Conservation (phyloP, 1,140 invertebrate species). For the Habropoda laboriosa region DNA sequence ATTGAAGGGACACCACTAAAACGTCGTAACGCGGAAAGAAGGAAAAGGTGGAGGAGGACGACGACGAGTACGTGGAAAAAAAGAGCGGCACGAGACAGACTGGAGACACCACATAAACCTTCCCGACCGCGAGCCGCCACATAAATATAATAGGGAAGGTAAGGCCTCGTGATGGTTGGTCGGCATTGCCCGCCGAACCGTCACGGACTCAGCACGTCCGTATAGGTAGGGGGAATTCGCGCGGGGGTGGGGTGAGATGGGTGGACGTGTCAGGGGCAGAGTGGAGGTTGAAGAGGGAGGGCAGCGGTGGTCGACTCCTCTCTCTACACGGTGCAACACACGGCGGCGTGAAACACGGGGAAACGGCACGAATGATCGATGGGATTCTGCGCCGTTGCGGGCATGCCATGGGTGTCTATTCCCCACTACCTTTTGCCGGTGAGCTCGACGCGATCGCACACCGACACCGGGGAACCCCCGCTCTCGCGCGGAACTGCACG, state of each 20-base stretch:
- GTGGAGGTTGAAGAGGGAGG: conserved; percentile 58
- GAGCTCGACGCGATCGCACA: conserved; percentile 46
- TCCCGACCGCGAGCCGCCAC: conserved; percentile 77
- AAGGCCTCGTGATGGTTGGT: conserved; percentile 80
- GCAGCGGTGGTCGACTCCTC: conserved; percentile 54
- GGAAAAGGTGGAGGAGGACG: conserved; percentile 12
- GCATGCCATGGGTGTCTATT: conserved; percentile 66
- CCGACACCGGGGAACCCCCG: conserved; percentile 21
- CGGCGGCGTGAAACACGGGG: conserved; percentile 77
- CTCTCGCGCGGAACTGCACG: conserved; percentile 30
- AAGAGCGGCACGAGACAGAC: conserved; percentile 59
- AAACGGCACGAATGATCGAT: conserved; percentile 81
- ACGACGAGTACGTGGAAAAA: conserved; percentile 29
- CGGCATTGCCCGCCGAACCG: conserved; percentile 79
- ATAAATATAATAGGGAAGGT: conserved; percentile 81
- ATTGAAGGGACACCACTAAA: conserved; percentile 22
- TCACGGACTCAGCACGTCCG: conserved; percentile 73
- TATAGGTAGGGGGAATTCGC: conserved; percentile 66
- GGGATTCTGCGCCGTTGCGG: conserved; percentile 80
- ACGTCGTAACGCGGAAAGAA: conserved; percentile 20
- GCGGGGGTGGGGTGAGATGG: conserved; percentile 67
- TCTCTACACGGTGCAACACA: conserved; percentile 74
- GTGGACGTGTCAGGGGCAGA: conserved; percentile 64
- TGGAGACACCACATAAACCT: conserved; percentile 76
- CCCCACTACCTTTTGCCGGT: conserved; percentile 58